These are phyloP conservation scores for Myrmecobius fasciatus DNA, from an alignment of 2,113 vertebrate genomes.

Conservation along the genomic window DNA sequence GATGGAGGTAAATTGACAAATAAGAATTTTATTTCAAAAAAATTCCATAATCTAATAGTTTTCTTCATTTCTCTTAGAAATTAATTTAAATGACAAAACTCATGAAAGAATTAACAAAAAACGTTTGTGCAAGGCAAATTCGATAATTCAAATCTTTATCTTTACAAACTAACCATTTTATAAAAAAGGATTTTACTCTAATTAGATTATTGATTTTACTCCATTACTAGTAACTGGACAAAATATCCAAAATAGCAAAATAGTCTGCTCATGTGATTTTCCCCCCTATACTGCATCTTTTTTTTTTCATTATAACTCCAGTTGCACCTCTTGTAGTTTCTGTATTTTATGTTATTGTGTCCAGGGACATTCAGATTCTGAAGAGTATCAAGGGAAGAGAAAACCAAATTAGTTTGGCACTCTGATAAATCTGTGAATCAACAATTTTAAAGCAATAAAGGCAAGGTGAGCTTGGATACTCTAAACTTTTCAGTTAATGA, in stretches of 20 bases:
- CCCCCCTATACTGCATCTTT: neutral
- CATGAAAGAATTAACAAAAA: too few species aligned
- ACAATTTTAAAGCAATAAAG: neutral
- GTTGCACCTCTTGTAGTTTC: slow-evolving; percentile 66
- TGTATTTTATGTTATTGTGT: slow-evolving; percentile 42
- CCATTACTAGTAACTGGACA: neutral
- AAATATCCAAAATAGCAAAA: slow-evolving; percentile 53
- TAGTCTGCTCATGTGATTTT: neutral
- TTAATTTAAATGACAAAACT: too few species aligned
- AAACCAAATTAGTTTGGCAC: too few species aligned
- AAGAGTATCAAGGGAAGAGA: neutral
- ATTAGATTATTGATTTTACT: slow-evolving; percentile 37
- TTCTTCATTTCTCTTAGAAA: neutral
- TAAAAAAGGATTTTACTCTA: neutral
- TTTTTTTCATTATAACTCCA: slow-evolving; percentile 36
- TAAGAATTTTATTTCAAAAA: slow-evolving; percentile 43
- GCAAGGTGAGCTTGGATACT: neutral
- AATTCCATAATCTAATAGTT: neutral
- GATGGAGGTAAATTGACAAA: too few species aligned
- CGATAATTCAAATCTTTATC: too few species aligned
- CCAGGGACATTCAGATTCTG: neutral
- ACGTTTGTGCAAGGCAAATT: too few species aligned
- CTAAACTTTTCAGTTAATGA: neutral
- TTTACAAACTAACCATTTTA: neutral
- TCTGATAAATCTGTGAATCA: too few species aligned